Percentiles rank a stretch among this genome's conserved stretches.
Conservation (phyloP, 2,888 invertebrate species). For the Mongoloraphidia duomilia region DNA sequence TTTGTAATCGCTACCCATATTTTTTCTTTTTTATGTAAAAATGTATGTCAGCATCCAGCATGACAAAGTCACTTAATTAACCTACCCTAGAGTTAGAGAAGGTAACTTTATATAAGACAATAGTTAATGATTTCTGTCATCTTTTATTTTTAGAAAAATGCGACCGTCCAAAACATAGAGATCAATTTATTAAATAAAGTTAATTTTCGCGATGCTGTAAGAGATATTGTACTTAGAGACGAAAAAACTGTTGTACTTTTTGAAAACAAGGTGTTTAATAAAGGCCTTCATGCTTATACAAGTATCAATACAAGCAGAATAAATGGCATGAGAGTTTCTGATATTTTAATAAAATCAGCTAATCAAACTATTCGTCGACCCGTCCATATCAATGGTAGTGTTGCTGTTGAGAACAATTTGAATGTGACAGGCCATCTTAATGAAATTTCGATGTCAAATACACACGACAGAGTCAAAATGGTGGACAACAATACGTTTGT, state of each 20-base stretch:
- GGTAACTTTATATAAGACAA: no score
- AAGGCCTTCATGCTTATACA: slow-evolving; percentile 23
- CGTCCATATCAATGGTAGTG: slow-evolving; percentile 23
- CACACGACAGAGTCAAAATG: slow-evolving; percentile 4
- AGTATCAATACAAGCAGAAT: slow-evolving; percentile 25
- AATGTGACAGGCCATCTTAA: slow-evolving; percentile 25
- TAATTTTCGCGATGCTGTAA: slow-evolving; percentile 25
- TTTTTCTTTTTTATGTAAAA: no score
- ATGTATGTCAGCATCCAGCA: no score
- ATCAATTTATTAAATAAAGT: slow-evolving; percentile 26
- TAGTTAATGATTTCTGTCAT: neutral
- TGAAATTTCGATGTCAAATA: slow-evolving; percentile 17
- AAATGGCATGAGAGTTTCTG: slow-evolving; percentile 26
- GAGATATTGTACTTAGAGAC: slow-evolving; percentile 30
- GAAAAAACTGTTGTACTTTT: slow-evolving; percentile 21
- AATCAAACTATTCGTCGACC: slow-evolving; percentile 23
- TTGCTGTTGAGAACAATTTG: slow-evolving; percentile 22
- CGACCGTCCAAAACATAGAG: slow-evolving; percentile 19
- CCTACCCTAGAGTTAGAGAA: no score
- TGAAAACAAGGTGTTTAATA: slow-evolving; percentile 22
- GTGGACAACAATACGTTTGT: slow-evolving; percentile 15
- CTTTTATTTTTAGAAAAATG: slow-evolving; percentile 10
- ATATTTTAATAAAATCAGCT: slow-evolving; percentile 28
- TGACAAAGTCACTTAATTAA: no score
- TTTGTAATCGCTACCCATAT: no score